Conservation (phyloP, 35 echinoderm and acorn worm species). For the Ptychodera flava region DNA sequence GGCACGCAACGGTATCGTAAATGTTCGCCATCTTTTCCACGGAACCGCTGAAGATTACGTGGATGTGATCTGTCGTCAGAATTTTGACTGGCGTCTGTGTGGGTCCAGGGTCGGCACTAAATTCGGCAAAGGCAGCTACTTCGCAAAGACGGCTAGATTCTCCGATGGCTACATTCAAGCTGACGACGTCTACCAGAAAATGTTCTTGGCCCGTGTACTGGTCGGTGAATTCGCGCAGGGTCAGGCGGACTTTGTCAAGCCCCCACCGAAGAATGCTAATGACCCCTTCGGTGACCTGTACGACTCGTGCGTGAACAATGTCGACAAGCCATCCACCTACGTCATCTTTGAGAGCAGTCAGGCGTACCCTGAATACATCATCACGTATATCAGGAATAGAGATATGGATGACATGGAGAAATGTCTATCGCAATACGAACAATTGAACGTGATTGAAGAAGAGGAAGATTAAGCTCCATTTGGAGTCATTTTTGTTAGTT, state of each 20-base stretch:
- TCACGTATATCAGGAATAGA: too few relatives aligned
- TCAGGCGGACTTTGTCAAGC: not conserved
- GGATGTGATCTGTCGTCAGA: too few relatives aligned
- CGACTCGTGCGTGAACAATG: slow-evolving; percentile 36
- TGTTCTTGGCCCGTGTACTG: slow-evolving; percentile 34
- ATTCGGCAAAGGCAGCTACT: slow-evolving; percentile 45
- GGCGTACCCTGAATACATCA: slow-evolving; percentile 44
- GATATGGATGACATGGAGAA: too few relatives aligned
- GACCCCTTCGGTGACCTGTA: slow-evolving; percentile 16
- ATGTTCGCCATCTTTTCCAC: slow-evolving; percentile 27
- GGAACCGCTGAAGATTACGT: slow-evolving; percentile 21
- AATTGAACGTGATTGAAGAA: too few relatives aligned
- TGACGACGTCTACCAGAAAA: not conserved
- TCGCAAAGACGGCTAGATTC: slow-evolving; percentile 23
- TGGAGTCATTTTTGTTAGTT: too few relatives aligned
- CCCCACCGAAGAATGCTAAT: not conserved
- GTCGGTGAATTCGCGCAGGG: slow-evolving; percentile 14
- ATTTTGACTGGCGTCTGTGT: slow-evolving; percentile 41
- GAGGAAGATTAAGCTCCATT: too few relatives aligned
- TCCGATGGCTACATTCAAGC: slow-evolving; percentile 11
- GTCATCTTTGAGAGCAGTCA: slow-evolving; percentile 46
- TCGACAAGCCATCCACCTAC: slow-evolving; percentile 15
- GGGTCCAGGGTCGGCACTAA: slow-evolving; percentile 31
- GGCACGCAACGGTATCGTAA: not conserved
- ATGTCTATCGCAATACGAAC: too few relatives aligned